Evolutionary conservation across 2,888 invertebrate species (phyloP), one percentile per base, ranked within the genome.

Genomic region (Deilephila porcellus): DNA sequence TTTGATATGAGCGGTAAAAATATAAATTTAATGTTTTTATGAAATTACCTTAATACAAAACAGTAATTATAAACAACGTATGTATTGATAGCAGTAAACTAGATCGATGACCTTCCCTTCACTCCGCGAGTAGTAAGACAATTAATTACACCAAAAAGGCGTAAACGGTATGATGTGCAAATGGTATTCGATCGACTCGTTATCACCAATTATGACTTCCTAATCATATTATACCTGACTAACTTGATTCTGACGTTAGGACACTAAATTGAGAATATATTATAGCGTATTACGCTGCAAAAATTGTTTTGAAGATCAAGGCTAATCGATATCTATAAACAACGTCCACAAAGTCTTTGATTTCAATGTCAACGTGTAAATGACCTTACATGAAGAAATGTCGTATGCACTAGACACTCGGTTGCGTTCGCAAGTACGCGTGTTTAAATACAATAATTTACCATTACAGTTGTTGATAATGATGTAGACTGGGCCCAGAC

Each of bases 331-430:
- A 70, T 34, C 70, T 56, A 14, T 45, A 45, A 45, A 14, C 37
- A 37, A 37, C 14, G 14, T 11, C 45, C 11, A 45, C 45, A 3
- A 79, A 70, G 73, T 70, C 63, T 74, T 72, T 70, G 71, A 75
- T 71, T 75, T 77, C 84, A 87, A 86, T 85, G 86, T 82, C 83
- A 78, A 78, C 80, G 74, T 80, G 83, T 82, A 83, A 82, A 81
- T 73, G 83, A 84, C 86, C 86, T 86, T 81, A 82, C n/a, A 59
- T 59, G 37, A 45, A 73, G 5, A 5, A 71, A 72, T 73, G 67
- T 75, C 75, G 73, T 71, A 71, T 34, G 53, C 59, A 53, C 72
- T 67, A 64, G 72, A 56, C 45, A 14, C 56, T 64, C 70, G 34
- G 56, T 73, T 59, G 70, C 70, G 73, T 73, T 67, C 45, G 25